Conservation (phyloP, 2,888 invertebrate genomes). For the Didymodactylos carnosus region DNA sequence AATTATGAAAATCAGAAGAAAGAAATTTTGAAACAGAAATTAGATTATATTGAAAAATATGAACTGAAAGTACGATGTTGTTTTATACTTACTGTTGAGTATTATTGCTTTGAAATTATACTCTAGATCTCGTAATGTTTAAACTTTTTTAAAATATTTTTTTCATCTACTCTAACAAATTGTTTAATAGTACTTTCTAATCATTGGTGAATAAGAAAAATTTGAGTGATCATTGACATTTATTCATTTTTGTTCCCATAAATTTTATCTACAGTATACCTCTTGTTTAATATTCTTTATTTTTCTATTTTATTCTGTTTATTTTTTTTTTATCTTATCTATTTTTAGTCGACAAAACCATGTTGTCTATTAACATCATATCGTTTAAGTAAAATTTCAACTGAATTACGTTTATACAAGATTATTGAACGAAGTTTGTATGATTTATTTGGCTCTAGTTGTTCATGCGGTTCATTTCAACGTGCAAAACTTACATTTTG, state of each 20-base stretch:
- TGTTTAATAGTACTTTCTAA: too few species aligned
- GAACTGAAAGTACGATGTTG: not conserved
- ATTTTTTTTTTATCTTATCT: not conserved
- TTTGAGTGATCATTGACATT: too few species aligned
- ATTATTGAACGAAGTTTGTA: not conserved
- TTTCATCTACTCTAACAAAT: too few species aligned
- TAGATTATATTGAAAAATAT: not conserved
- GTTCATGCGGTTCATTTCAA: not conserved
- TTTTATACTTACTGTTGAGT: too few species aligned
- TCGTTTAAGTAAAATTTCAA: not conserved
- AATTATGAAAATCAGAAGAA: not conserved
- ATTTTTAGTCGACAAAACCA: not conserved
- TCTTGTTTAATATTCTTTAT: too few species aligned
- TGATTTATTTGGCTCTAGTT: not conserved
- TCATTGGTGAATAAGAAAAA: too few species aligned
- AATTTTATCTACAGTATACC: too few species aligned
- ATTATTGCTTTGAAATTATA: too few species aligned
- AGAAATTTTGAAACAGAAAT: not conserved
- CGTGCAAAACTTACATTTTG: not conserved
- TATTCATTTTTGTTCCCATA: too few species aligned
- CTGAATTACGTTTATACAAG: not conserved
- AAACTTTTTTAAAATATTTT: too few species aligned
- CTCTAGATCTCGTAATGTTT: too few species aligned
- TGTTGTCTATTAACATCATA: not conserved
- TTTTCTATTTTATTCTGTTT: not conserved